Evolutionary conservation across 2,113 vertebrate species (phyloP).

Genomic region (Malurus melanocephalus): DNA sequence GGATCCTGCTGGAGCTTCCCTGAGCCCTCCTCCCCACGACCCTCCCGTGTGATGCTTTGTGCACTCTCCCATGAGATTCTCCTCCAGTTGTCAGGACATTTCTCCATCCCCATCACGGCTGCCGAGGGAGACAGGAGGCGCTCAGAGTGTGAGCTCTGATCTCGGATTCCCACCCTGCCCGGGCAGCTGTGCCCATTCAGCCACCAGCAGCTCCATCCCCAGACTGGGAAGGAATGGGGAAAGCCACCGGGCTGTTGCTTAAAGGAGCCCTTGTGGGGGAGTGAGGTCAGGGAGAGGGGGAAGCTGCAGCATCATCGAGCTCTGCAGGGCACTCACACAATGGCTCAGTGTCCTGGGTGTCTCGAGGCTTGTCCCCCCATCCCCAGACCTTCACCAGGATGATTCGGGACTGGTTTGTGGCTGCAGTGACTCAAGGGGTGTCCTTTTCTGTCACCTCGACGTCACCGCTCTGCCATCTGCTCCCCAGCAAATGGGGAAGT

Average conservation of each 20-base stretch:
- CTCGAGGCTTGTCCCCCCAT: background rate
- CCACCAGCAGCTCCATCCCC: background rate
- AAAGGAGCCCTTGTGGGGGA: slow-evolving; percentile 26
- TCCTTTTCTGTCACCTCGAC: background rate
- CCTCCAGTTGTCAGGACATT: background rate
- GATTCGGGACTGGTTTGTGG: slow-evolving; percentile 10
- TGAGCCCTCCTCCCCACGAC: background rate
- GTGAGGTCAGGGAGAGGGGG: slow-evolving; percentile 1
- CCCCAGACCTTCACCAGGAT: slow-evolving; percentile 12
- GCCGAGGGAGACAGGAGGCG: background rate
- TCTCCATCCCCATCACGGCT: background rate
- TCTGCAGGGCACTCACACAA: slow-evolving; percentile 13
- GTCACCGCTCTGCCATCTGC: slow-evolving; percentile 18
- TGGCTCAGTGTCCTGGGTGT: slow-evolving; percentile 23
- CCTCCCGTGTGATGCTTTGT: background rate
- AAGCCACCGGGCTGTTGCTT: background rate
- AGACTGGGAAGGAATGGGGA: background rate
- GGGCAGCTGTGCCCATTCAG: slow-evolving; percentile 38
- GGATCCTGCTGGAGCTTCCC: background rate
- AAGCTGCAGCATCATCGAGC: background rate
- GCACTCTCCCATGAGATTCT: background rate
- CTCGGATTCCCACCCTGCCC: background rate
- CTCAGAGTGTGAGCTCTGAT: background rate
- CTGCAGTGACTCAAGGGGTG: slow-evolving; percentile 37
- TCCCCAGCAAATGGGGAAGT: background rate